Evolutionary conservation across 1,140 invertebrate genomes (phyloP), one percentile per base, ranked within the genome.

Genomic region (Cydia pomonella): DNA sequence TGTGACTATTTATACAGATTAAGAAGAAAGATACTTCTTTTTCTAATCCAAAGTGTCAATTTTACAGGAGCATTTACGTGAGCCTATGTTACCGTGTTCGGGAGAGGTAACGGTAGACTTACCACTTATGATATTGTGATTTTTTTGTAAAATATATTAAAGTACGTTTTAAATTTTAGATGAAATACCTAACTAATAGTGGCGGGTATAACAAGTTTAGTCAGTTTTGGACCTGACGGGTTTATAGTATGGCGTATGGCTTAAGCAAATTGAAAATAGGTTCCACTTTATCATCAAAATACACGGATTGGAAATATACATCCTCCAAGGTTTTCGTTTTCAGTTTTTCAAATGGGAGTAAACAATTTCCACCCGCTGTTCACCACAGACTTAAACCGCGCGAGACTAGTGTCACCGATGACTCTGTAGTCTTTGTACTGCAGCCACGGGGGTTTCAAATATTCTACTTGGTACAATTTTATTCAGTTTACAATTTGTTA

Each of bases 261-360:
- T n/a, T n/a, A n/a, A 38, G 33, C 33, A 38, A 38, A 38, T 38
- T 38, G 33, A 38, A 38, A 38, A 4, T 44, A 16, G 41, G 41
- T 44, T 10, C 33, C 7, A 44, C 3, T 13, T 44, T 1, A 44
- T 12, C 41, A 44, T 23, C 12, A 23, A 10, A 59, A 59, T 23
- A 59, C 47, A n/a, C 7, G 47, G 6, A 59, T 3, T 1, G 7
- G 3, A 59, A 59, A 21, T 59, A 59, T 23, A 59, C 16, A 59
- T 59, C 53, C 9, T 59, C 12, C 4, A 59, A 59, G 53, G 53
- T 23, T 21, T 59, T 10, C 23, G 18, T 23, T 59, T 59, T 23
- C 53, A 64, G 27, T 64, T 38, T 33, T 38, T 69, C 64, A 69
- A 69, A 69, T 69, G 64, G 64, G 64, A 69, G 64, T 69, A 69